Base-by-base conservation (phyloP, 23 tunicate species). In the Phallusia fumigata region DNA sequence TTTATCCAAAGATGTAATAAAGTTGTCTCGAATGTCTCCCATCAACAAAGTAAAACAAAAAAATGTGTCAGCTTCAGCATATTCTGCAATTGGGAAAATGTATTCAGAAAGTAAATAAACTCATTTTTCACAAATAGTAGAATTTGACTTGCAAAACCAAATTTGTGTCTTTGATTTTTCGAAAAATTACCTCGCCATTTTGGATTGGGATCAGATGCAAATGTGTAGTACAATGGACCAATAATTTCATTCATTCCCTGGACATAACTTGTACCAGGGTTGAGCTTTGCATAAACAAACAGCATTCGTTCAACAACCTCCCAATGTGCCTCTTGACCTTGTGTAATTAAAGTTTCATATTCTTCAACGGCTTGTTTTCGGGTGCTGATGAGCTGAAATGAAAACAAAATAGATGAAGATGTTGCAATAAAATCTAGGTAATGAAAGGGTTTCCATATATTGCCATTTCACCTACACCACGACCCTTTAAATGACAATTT, bases 161-260 rank as follows among this genome's bases (percentile, higher is more conserved):
- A n/a, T n/a, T n/a, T n/a, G n/a, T n/a, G n/a, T n/a, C n/a, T n/a
- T n/a, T n/a, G n/a, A n/a, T n/a, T n/a, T n/a, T n/a, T n/a, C n/a
- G n/a, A n/a, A n/a, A n/a, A 85, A 50, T 26, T 32, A 90, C 91
- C 85, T 65, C 80, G 79, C 97, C 99, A 96, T 33, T 84, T 76
- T 28, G 65, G 73, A 53, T 91, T 86, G 28, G 99, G 99, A 74
- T 96, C 99, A 35, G 90, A 85, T 3, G 93, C 89, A 24, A 96
- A 78, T 0, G 93, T 90, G 74, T 86, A 96, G 77, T 92, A 96
- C 34, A 96, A 81, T 47, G 99, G 99, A 16, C 99, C 99, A 31
- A 96, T 79, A 32, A 96, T 87, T 80, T 96, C 97, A 64, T 96
- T 96, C 99, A 96, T 96, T 49, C 99, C 99, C 79, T 96, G 99